Percentiles rank a stretch among this genome's conserved stretches.
These are phyloP conservation scores for Lichenostomus cassidix DNA, from an alignment of 2,113 vertebrate species.

Conservation along the genomic window DNA sequence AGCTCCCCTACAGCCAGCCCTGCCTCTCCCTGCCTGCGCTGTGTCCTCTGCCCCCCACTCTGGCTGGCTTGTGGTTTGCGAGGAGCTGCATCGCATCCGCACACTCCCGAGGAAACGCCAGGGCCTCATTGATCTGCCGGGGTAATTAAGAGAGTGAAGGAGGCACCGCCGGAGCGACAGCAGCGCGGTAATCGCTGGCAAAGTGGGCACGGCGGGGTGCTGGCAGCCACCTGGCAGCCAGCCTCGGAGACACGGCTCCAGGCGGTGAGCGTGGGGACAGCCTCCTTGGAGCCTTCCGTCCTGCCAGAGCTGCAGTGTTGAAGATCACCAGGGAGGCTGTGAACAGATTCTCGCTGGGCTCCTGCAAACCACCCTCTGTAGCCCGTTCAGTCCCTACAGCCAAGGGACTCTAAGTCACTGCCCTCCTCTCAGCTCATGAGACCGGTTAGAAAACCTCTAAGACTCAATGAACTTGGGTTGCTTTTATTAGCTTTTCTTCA, in stretches of 20 bases:
- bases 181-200: not conserved
- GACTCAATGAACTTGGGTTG: not conserved
- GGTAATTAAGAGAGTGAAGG: not conserved
- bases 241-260: not conserved
- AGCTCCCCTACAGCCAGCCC: not conserved
- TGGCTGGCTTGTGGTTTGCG: rapidly evolving
- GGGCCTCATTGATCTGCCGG: not conserved
- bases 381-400: rapidly evolving
- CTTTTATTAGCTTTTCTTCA: constrained; percentile 39
- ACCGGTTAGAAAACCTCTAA: not conserved
- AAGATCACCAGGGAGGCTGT: rapidly evolving
- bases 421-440: not conserved
- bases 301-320: rapidly evolving
- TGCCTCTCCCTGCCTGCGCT: not conserved
- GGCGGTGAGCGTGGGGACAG: not conserved
- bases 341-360: rapidly evolving
- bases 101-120: not conserved
- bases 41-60: not conserved
- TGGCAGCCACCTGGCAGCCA: constrained; percentile 15
- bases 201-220: not conserved
- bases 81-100: rapidly evolving
- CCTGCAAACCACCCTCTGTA: not conserved
- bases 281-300: not conserved
- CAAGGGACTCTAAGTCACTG: not conserved
- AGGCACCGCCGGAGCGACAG: not conserved